phyloP scores from a whole-genome alignment of 2,113 vertebrate species.

The Eptesicus fuscus region DNA sequence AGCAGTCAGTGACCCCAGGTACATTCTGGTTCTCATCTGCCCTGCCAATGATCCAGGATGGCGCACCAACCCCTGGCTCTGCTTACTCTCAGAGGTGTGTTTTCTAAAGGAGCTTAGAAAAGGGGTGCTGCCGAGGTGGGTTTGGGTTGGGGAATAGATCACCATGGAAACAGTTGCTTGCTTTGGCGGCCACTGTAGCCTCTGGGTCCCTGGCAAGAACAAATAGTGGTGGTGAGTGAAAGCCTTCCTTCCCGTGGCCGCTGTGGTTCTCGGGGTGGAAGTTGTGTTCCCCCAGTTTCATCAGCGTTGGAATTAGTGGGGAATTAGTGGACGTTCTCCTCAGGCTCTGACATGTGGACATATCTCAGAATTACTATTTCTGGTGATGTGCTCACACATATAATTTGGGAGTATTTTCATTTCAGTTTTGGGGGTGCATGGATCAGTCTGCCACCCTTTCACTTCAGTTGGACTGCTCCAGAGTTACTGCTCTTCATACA shows the following conservation, averaged over 20 bases:
- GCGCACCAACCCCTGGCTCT: background rate
- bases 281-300: background rate
- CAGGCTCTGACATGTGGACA: background rate
- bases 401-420: background rate
- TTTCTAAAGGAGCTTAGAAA: background rate
- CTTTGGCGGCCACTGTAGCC: background rate
- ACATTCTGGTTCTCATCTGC: background rate
- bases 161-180: background rate
- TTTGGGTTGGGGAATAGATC: background rate
- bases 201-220: background rate
- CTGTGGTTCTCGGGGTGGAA: background rate
- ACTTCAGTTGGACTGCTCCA: background rate
- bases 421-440: background rate
- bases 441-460: background rate
- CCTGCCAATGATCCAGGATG: background rate
- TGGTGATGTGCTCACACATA: background rate
- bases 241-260: background rate
- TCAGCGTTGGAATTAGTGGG: background rate
- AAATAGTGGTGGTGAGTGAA: background rate
- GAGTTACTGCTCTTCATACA: background rate
- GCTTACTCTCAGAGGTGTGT: background rate
- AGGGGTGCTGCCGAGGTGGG: background rate
- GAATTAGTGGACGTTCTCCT: background rate
- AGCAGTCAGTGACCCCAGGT: background rate
- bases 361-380: background rate